phyloP scores from a whole-genome alignment of 2,113 vertebrate species.

The Sturnus vulgaris region DNA sequence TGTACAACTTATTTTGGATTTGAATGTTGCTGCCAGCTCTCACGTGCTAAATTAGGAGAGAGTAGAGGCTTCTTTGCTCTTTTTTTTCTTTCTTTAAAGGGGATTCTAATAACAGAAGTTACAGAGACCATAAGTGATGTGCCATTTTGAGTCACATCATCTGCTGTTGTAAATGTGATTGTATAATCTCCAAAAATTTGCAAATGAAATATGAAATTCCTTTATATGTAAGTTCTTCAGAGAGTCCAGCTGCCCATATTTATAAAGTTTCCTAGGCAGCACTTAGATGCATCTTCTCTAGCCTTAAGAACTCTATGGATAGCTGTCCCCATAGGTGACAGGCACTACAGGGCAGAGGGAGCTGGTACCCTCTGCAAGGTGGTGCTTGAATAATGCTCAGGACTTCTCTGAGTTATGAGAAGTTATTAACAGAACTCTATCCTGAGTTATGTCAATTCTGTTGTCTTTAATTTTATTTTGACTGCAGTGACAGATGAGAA shows the following conservation, averaged over 20 bases:
- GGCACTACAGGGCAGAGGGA: background rate
- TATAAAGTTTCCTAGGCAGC: background rate
- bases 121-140: background rate
- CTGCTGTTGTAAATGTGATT: background rate
- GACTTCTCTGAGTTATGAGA: background rate
- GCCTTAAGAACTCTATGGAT: background rate
- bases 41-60: background rate
- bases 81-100: background rate
- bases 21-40: background rate
- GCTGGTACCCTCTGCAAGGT: background rate
- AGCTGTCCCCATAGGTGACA: background rate
- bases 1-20: conserved; percentile 28
- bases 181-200: background rate
- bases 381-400: background rate
- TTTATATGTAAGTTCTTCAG: background rate
- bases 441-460: background rate
- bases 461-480: background rate
- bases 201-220: background rate
- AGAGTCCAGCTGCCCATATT: background rate
- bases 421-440: no score
- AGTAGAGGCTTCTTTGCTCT: background rate
- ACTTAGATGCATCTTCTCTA: background rate
- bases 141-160: background rate
- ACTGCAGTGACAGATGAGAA: background rate
- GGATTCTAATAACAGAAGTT: background rate